A percentile compares a stretch with the other conserved stretches of the same genome.
These are phyloP conservation scores for Nomada ferruginata DNA, from an alignment of 2,888 invertebrate genomes.

Conservation along the genomic window DNA sequence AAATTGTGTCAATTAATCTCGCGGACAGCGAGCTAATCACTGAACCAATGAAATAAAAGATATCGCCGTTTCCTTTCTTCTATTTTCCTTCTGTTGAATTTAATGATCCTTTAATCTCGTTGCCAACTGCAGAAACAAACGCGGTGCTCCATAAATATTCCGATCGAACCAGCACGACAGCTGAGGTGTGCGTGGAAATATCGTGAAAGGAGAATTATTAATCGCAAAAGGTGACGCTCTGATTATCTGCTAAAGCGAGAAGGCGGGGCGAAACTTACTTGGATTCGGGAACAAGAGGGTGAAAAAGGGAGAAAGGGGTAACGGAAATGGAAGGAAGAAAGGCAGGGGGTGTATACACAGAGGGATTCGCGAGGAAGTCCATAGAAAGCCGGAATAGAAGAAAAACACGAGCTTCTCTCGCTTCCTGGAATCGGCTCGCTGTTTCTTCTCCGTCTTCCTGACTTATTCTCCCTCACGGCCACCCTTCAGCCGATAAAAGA, in stretches of 20 bases:
- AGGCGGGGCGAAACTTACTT: conserved; percentile 23
- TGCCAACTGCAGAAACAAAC: no score
- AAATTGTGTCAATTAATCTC: conserved; percentile 50
- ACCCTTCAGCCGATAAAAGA: conserved; percentile 42
- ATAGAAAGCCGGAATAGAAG: conserved; percentile 46
- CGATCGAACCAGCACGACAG: no score
- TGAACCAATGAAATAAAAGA: conserved; percentile 16
- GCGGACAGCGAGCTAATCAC: conserved; percentile 30
- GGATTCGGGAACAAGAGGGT: conserved; percentile 1
- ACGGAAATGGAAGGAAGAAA: conserved; percentile 57
- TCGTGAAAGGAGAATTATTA: conserved; percentile 60
- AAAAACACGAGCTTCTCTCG: conserved; percentile 50
- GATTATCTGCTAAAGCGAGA: conserved; percentile 37
- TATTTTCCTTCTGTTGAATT: background rate
- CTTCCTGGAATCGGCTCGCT: conserved; percentile 26
- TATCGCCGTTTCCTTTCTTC: conserved; percentile 7
- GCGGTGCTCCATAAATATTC: no score
- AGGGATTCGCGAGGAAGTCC: conserved; percentile 46
- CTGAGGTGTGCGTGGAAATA: conserved; percentile 6
- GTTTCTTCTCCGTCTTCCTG: conserved; percentile 6
- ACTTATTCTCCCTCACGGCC: background rate
- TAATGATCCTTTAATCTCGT: background rate
- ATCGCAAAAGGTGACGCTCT: conserved; percentile 65
- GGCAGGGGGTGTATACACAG: conserved; percentile 50
- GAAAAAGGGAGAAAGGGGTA: conserved; percentile 15